phyloP scores from a whole-genome alignment of 1,140 invertebrate genomes.

The Dolichoris vasculosae region DNA sequence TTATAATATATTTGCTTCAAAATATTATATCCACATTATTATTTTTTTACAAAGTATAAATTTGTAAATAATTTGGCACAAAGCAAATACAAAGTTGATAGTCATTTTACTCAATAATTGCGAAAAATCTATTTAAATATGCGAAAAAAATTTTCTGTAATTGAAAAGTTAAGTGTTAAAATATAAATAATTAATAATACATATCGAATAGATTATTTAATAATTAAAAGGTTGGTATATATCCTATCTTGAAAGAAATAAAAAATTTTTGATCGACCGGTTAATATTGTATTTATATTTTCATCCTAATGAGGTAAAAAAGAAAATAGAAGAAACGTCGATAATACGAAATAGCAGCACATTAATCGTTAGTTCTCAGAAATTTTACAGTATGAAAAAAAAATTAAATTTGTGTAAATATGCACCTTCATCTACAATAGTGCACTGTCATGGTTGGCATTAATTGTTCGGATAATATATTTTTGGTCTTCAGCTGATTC shows the following conservation, averaged over 20 bases:
- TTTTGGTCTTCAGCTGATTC: not conserved
- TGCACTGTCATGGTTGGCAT: too few relatives aligned
- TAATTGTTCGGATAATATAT: not conserved
- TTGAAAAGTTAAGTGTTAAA: too few relatives aligned
- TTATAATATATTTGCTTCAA: not conserved
- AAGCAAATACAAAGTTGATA: not conserved
- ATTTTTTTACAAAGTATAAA: not conserved
- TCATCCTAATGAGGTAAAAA: not conserved
- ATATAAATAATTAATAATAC: too few relatives aligned
- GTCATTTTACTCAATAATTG: too few relatives aligned
- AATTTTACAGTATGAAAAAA: not conserved
- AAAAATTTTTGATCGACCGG: not conserved
- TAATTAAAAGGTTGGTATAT: not conserved
- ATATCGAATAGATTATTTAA: too few relatives aligned
- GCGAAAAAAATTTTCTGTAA: too few relatives aligned
- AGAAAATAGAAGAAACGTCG: not conserved
- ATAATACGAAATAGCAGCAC: not conserved
- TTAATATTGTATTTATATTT: not conserved
- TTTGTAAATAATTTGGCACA: conserved; percentile 38
- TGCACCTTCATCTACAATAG: not conserved
- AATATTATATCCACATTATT: not conserved
- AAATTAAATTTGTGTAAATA: conserved; percentile 8
- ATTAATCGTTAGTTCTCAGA: not conserved
- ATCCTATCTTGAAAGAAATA: not conserved
- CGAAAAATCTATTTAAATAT: too few relatives aligned